Evolutionary conservation across 2,888 invertebrate species (phyloP), one percentile per base, ranked within the genome.

Genomic region (Caenorhabditis drosophilae): DNA sequence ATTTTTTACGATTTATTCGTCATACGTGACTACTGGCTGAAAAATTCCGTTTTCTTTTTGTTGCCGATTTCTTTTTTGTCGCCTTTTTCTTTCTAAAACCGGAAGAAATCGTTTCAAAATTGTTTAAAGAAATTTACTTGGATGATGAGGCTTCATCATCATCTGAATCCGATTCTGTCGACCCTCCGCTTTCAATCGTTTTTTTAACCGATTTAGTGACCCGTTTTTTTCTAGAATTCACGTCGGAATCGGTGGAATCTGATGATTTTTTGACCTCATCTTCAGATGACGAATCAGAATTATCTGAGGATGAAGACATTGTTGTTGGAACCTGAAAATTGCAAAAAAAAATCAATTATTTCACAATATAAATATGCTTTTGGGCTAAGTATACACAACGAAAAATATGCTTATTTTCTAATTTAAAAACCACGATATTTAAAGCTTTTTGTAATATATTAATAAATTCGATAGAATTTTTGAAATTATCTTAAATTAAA

Each of bases 111-210:
- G 34, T 23, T 49, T 7, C 4, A 23, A 12, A 9, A 31, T 34
- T 7, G 20, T 26, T 42, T 27, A 12, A 42, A 18, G n/a, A 15
- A n/a, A 26, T n/a, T 12, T 23, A 20, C 52, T 55, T 41, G 41
- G 53, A 45, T 26, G 26, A 41, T 34, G 27, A 16, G 20, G 3
- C 3, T 27, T 56, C 42, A 22, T 53, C 57, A 3, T 6, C 56
- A 22, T 57, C 57, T 2, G 60, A 66, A 25, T 56, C 60, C 0
- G 66, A 60, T 7, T 31, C 64, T 6, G 59, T 50, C 11, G 59
- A 56, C n/a, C 42, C 44, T 22, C 48, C 52, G 20, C 44, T 44
- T 48, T 34, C 61, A 20, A 20, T 26, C 25, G 18, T 46, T 15
- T 34, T 50, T 31, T 64, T 64, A 11, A 16, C 35, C 16, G 53